Conservation (phyloP, 2,113 vertebrate genomes). For the Opisthocomus hoazin region DNA sequence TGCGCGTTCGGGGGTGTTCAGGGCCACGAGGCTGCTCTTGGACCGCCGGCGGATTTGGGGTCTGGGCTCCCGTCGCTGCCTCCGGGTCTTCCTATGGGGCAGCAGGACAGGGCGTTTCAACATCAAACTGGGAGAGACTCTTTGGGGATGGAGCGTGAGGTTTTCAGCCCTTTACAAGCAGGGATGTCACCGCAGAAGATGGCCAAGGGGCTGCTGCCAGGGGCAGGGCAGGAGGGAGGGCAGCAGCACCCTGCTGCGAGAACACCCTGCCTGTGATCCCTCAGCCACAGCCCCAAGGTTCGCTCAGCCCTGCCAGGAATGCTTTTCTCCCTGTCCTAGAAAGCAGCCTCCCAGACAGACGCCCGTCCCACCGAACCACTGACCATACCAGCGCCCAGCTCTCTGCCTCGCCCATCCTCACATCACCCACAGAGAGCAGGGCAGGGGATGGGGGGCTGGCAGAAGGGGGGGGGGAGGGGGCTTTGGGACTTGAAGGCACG, state of each 20-base stretch:
- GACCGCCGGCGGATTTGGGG: neutral
- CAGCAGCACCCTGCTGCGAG: neutral
- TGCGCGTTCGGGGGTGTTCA: accelerated
- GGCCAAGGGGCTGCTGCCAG: neutral
- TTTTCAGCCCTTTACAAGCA: constrained; percentile 5
- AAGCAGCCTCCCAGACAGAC: neutral
- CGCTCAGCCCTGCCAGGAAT: neutral
- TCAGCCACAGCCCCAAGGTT: neutral
- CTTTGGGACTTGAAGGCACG: neutral
- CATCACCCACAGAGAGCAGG: neutral
- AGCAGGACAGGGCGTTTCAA: neutral
- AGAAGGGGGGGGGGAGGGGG: neutral
- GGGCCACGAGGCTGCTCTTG: neutral
- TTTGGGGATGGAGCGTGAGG: neutral
- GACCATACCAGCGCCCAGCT: neutral
- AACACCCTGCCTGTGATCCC: neutral
- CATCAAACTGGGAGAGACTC: neutral
- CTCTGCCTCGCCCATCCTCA: neutral
- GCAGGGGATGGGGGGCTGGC: neutral
- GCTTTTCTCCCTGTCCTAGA: neutral
- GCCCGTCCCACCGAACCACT: neutral
- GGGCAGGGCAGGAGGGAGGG: neutral
- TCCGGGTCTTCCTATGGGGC: neutral
- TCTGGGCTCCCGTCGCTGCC: neutral
- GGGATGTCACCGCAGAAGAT: neutral